Evolutionary conservation across 2,797 vertebrate species (phyloP), one percentile per base, ranked within the genome.

Genomic region (Champsocephalus esox): DNA sequence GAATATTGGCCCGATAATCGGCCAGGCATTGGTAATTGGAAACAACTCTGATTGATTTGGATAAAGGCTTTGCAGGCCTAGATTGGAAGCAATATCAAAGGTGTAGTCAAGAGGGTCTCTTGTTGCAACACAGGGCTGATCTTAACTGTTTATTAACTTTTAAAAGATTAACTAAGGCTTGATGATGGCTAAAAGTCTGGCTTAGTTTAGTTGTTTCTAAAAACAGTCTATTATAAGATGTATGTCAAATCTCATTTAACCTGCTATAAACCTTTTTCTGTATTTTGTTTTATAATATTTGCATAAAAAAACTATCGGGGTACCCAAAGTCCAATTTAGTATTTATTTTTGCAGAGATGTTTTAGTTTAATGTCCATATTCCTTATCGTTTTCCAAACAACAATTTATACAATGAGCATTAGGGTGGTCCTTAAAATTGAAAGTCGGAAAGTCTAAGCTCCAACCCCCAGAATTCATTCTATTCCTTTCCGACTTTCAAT

Each of bases 281-380:
- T 10, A n/a, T 70, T 55, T 59, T 70, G 59, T 43, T 51, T 73
- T 51, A 44, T 17, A 12, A 4, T 10, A 34, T 57, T 73, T 51
- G 59, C 28, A 28, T 28, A 28, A 28, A 28, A 28, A 5, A 28
- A 28, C 28, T 1, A 28, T 28, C 28, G 28, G 28, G 28, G 28
- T 28, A 28, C 34, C 34, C 34, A 38, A 38, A 38, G 34, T 38
- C 34, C 34, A 38, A 38, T 38, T 38, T 38, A 28, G 28, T 28
- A 28, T 38, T 48, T 43, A 46, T 41, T 52, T 13, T 66, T 41
- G 67, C 12, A 50, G 44, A 4, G 16, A n/a, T 66, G 28, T 70
- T 57, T 61, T 38, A 19, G 28, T n/a, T 14, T 58, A 54, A 41
- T 38, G 34, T 38, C 34, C 34, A 1, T 38, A 2, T 0, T 38